phyloP scores from a whole-genome alignment of 2,888 invertebrate species.

The Anorthoa munda region DNA sequence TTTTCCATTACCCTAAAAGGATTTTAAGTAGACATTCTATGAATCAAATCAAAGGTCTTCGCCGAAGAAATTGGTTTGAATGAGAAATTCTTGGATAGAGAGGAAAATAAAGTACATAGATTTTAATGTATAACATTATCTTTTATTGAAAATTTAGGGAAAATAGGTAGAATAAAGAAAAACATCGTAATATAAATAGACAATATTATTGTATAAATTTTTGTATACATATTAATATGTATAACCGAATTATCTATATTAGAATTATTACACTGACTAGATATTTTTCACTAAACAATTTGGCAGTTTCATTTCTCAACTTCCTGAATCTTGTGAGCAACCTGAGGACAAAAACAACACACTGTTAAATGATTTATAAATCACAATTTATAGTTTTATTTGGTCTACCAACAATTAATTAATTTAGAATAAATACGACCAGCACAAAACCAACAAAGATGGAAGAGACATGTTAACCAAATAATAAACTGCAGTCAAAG shows the following conservation, averaged over 20 bases:
- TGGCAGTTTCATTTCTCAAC: slow-evolving; percentile 87
- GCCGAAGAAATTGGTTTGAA: not conserved
- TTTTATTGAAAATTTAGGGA: slow-evolving; percentile 62
- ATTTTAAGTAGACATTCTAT: slow-evolving; percentile 12
- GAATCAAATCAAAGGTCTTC: slow-evolving; percentile 9
- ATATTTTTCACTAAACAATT: slow-evolving; percentile 82
- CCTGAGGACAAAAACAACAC: slow-evolving; percentile 76
- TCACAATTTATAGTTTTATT: too few species aligned
- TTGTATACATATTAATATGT: slow-evolving; percentile 89
- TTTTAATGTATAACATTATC: slow-evolving; percentile 40
- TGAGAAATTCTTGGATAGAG: slow-evolving; percentile 1
- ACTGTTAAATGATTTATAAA: slow-evolving; percentile 2
- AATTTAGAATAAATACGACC: too few species aligned
- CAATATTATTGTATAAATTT: slow-evolving; percentile 90
- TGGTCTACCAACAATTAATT: too few species aligned
- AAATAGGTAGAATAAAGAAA: slow-evolving; percentile 71
- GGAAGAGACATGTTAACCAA: too few species aligned
- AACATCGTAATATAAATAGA: slow-evolving; percentile 85
- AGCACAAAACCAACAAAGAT: not conserved
- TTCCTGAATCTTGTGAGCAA: slow-evolving; percentile 90
- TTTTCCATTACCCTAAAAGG: slow-evolving; percentile 16
- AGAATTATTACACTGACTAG: slow-evolving; percentile 88
- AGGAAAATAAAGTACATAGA: slow-evolving; percentile 44
- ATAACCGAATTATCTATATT: slow-evolving; percentile 86
- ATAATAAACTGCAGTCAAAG: too few species aligned